These are phyloP conservation scores for Hirundichthys speculiger DNA, from an alignment of 2,113 vertebrate genomes.

Conservation along the genomic window DNA sequence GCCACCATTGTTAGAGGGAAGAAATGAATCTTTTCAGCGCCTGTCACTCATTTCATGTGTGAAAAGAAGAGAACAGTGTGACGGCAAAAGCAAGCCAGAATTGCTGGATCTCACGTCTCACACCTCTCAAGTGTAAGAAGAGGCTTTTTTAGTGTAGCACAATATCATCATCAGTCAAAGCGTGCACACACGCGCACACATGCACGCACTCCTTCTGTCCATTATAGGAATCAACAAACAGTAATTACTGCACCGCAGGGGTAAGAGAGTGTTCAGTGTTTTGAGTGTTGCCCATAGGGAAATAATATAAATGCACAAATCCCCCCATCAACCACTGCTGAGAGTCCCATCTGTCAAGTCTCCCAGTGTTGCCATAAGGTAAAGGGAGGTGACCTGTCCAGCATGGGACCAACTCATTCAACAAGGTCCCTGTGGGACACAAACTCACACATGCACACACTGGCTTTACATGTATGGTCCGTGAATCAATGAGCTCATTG, in stretches of 20 bases:
- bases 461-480: background rate
- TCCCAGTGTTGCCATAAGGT: constrained; percentile 36
- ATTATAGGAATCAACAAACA: constrained; percentile 44
- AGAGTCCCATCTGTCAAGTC: constrained; percentile 58
- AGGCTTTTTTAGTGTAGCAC: background rate
- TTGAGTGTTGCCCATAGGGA: constrained; percentile 36
- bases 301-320: constrained; percentile 34
- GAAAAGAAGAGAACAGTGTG: constrained; percentile 10
- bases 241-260: constrained; percentile 59
- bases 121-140: constrained; percentile 14
- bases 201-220: constrained; percentile 43
- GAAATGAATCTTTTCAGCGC: constrained; percentile 1
- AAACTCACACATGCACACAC: constrained; percentile 1
- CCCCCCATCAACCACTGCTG: constrained; percentile 31
- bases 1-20: constrained; percentile 2
- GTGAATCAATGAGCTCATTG: background rate
- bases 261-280: constrained; percentile 22
- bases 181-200: constrained; percentile 32
- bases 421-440: constrained; percentile 11
- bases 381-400: constrained; percentile 43
- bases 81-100: constrained; percentile 7
- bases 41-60: constrained; percentile 26
- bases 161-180: constrained; percentile 22
- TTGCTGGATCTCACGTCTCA: constrained; percentile 1
- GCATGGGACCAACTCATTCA: constrained; percentile 46